Percentiles rank a stretch among this genome's conserved stretches.
phyloP scores from a whole-genome alignment of 2,888 invertebrate species.

The Imbricaverruca yamaguchii region DNA sequence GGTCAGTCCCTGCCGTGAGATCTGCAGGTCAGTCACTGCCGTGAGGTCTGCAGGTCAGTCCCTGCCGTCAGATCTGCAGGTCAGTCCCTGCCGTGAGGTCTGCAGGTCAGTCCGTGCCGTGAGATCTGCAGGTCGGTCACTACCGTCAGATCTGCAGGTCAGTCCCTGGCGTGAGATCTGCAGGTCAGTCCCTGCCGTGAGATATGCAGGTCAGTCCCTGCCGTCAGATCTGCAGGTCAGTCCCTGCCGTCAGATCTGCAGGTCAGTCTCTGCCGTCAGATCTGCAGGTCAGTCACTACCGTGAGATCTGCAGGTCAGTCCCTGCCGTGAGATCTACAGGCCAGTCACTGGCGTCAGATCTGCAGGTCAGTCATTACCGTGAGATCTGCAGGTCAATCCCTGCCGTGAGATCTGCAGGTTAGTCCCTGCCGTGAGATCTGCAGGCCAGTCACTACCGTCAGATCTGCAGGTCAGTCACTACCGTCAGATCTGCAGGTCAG shows the following conservation, averaged over 20 bases:
- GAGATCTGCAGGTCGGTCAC: background rate
- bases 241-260: too few species aligned
- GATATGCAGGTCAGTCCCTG: conserved; percentile 3
- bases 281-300: too few species aligned
- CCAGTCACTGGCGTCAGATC: too few species aligned
- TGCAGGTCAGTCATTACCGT: too few species aligned
- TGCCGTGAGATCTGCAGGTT: conserved; percentile 78
- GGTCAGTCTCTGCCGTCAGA: too few species aligned
- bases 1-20: background rate
- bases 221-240: background rate
- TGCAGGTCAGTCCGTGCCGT: background rate
- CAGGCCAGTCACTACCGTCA: conserved; percentile 50
- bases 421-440: conserved; percentile 67
- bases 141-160: conserved; percentile 1
- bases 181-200: background rate
- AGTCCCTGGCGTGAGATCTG: background rate
- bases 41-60: background rate
- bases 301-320: too few species aligned
- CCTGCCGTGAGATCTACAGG: too few species aligned
- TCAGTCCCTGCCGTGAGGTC: background rate
- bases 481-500: background rate
- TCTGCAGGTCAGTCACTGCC: background rate
- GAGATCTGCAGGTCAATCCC: too few species aligned
- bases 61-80: background rate
- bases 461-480: background rate